phyloP scores from a whole-genome alignment of 1,140 invertebrate genomes.

The Nymphalis io region DNA sequence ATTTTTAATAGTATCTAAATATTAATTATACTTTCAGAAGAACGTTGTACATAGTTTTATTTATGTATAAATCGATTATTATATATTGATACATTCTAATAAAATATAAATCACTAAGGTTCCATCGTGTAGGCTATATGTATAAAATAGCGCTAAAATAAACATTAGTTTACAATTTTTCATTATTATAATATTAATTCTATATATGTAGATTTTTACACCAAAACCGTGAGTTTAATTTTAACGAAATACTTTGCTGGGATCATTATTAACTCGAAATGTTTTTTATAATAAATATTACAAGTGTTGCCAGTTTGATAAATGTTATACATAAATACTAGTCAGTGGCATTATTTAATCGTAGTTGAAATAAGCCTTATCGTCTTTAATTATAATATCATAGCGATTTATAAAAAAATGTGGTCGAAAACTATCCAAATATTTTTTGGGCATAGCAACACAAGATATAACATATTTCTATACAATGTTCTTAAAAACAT shows the following conservation, averaged over 20 bases:
- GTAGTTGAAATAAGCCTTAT: no score
- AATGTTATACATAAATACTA: neutral
- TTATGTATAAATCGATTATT: no score
- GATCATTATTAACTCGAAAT: constrained; percentile 2
- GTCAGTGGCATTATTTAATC: no score
- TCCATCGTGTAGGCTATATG: constrained; percentile 8
- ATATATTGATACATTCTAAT: no score
- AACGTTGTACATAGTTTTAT: no score
- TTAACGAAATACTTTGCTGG: constrained; percentile 12
- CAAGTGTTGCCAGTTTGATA: constrained; percentile 2
- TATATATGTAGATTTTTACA: constrained; percentile 29
- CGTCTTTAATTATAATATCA: no score
- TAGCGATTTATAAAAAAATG: no score
- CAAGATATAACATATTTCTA: neutral
- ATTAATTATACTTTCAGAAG: no score
- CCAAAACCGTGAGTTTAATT: constrained; percentile 7
- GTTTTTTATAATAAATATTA: neutral
- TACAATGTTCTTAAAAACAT: neutral
- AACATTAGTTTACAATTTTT: constrained; percentile 53
- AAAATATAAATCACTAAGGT: neutral
- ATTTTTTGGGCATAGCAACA: constrained; percentile 1
- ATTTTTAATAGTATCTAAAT: no score
- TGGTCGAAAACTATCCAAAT: neutral
- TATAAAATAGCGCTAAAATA: constrained; percentile 40
- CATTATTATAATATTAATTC: constrained; percentile 42